Conservation (phyloP, 2,113 vertebrate genomes). For the Sylvicapra grimmia region DNA sequence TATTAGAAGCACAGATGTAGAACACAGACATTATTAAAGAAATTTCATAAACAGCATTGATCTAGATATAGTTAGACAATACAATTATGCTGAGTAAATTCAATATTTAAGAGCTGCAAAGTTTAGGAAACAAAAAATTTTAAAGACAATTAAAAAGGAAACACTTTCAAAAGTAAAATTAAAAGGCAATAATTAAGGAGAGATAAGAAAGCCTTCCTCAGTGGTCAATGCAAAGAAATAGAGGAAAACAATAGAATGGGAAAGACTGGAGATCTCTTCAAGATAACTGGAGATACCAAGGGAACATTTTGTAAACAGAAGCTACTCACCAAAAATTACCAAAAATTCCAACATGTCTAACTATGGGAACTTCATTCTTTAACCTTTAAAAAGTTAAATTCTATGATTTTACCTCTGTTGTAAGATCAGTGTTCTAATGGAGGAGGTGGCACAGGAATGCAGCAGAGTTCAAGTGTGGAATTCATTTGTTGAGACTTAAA, state of each 20-base stretch:
- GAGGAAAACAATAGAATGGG: too few species aligned
- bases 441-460: slow-evolving; percentile 82
- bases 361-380: slow-evolving; percentile 5
- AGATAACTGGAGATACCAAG: background rate
- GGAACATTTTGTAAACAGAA: slow-evolving; percentile 3
- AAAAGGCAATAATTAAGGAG: slow-evolving; percentile 17
- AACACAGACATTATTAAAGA: background rate
- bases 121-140: background rate
- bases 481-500: slow-evolving; percentile 87
- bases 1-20: background rate
- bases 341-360: slow-evolving; percentile 21
- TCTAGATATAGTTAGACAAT: background rate
- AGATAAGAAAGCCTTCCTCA: background rate
- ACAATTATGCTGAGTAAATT: background rate
- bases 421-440: slow-evolving; percentile 88
- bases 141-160: slow-evolving; percentile 25
- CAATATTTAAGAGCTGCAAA: background rate
- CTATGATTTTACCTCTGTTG: slow-evolving; percentile 83
- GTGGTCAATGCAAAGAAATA: too few species aligned
- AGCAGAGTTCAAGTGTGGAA: slow-evolving; percentile 83
- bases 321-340: background rate
- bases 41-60: background rate
- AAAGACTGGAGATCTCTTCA: background rate
- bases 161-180: slow-evolving; percentile 41
- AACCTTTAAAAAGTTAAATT: slow-evolving; percentile 30